Evolutionary conservation across 2,888 invertebrate genomes (phyloP).

Genomic region (Cotesia congregata): DNA sequence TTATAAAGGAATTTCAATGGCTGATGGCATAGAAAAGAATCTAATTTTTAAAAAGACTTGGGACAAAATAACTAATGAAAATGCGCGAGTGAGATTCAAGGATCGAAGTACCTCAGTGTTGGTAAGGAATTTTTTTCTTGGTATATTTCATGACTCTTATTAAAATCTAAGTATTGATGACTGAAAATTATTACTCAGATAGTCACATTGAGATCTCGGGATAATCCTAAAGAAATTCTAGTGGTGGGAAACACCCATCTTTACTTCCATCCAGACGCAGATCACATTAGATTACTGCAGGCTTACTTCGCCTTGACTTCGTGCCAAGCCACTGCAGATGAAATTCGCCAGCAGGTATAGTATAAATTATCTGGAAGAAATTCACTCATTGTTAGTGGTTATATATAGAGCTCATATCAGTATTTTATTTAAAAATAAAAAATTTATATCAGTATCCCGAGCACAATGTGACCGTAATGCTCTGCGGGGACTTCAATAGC

Average conservation of each 20-base stretch:
- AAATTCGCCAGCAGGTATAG: slow-evolving; percentile 65
- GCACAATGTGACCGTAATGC: slow-evolving; percentile 77
- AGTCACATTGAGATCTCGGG: slow-evolving; percentile 73
- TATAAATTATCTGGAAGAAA: slow-evolving; percentile 13
- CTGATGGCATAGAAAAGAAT: slow-evolving; percentile 73
- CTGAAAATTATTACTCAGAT: slow-evolving; percentile 61
- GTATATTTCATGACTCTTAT: not conserved
- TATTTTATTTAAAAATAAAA: not conserved
- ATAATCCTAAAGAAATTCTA: slow-evolving; percentile 74
- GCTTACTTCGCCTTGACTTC: slow-evolving; percentile 81
- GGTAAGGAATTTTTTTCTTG: slow-evolving; percentile 62
- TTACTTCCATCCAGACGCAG: slow-evolving; percentile 93
- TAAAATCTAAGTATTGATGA: not conserved
- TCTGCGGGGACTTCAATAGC: slow-evolving; percentile 96
- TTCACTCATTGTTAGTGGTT: no score
- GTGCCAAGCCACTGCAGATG: slow-evolving; percentile 74
- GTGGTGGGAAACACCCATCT: slow-evolving; percentile 91
- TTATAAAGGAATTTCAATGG: slow-evolving; percentile 74
- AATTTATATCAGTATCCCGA: slow-evolving; percentile 65
- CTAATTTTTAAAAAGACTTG: slow-evolving; percentile 75
- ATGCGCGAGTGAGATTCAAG: slow-evolving; percentile 74
- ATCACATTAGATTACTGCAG: slow-evolving; percentile 90
- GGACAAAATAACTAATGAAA: slow-evolving; percentile 75
- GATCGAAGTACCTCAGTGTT: slow-evolving; percentile 80
- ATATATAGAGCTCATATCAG: no score